These are phyloP conservation scores for Willisornis vidua DNA, from an alignment of 2,113 vertebrate species.

Conservation along the genomic window DNA sequence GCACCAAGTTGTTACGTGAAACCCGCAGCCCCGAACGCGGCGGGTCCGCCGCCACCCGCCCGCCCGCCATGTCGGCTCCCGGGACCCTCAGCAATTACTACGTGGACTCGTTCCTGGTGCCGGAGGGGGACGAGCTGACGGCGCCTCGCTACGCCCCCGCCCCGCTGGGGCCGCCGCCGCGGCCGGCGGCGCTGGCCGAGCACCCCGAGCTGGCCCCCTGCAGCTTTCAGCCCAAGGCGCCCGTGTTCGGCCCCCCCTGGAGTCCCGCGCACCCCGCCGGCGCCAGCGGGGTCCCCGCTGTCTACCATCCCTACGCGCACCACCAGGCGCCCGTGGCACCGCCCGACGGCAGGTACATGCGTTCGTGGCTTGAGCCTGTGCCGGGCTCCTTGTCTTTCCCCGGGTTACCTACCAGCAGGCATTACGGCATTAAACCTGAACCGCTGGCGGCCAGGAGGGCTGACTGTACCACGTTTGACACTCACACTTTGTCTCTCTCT, in stretches of 20 bases:
- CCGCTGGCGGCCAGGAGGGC: conserved; percentile 86
- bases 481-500: conserved; percentile 90
- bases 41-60: conserved; percentile 76
- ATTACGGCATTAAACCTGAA: conserved; percentile 96
- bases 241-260: conserved; percentile 91
- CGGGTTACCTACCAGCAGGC: conserved; percentile 90
- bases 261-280: conserved; percentile 87
- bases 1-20: conserved; percentile 97
- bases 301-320: conserved; percentile 91
- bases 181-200: conserved; percentile 81
- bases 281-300: conserved; percentile 82
- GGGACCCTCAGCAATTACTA: conserved; percentile 95
- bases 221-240: conserved; percentile 91
- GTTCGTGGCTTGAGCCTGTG: conserved; percentile 93
- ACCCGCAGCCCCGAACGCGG: conserved; percentile 94
- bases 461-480: conserved; percentile 88
- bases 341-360: conserved; percentile 90
- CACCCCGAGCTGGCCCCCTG: conserved; percentile 90
- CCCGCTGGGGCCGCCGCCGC: conserved; percentile 78
- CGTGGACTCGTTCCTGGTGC: conserved; percentile 92
- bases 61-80: conserved; percentile 88
- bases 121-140: conserved; percentile 88
- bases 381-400: conserved; percentile 92
- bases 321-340: conserved; percentile 85
- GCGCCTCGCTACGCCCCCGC: conserved; percentile 84